Conservation (phyloP, 2,113 vertebrate species). For the Spea bombifrons region DNA sequence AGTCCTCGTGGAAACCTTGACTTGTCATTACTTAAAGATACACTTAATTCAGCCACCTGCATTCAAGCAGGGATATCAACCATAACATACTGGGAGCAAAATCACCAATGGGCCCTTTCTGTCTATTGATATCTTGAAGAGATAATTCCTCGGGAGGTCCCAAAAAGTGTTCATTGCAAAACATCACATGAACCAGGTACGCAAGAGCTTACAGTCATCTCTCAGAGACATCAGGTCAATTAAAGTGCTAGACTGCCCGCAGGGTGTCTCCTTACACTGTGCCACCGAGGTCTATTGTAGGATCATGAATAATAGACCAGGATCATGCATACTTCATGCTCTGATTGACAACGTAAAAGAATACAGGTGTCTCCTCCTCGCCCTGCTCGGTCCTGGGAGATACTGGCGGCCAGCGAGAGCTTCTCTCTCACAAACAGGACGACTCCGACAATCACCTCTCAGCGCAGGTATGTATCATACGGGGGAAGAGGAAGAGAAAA, state of each 20-base stretch:
- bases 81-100: too few species aligned
- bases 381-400: not conserved
- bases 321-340: slow-evolving; percentile 34
- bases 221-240: not conserved
- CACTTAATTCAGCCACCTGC: too few species aligned
- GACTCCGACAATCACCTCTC: not conserved
- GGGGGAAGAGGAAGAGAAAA: too few species aligned
- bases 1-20: too few species aligned
- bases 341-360: not conserved
- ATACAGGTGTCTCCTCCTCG: slow-evolving; percentile 14
- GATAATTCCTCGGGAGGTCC: too few species aligned
- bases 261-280: not conserved
- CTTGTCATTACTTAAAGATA: too few species aligned
- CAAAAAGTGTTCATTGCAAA: too few species aligned
- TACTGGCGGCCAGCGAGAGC: not conserved
- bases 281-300: not conserved
- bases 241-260: not conserved
- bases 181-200: too few species aligned
- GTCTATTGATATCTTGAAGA: too few species aligned
- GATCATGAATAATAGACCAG: slow-evolving; percentile 29
- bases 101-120: too few species aligned
- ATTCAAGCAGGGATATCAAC: too few species aligned
- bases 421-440: not conserved
- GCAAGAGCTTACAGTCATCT: too few species aligned
- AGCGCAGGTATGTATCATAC: not conserved